phyloP scores from a whole-genome alignment of 37 sponge, comb jelly and placozoan genomes.

The Halichondria panicea region DNA sequence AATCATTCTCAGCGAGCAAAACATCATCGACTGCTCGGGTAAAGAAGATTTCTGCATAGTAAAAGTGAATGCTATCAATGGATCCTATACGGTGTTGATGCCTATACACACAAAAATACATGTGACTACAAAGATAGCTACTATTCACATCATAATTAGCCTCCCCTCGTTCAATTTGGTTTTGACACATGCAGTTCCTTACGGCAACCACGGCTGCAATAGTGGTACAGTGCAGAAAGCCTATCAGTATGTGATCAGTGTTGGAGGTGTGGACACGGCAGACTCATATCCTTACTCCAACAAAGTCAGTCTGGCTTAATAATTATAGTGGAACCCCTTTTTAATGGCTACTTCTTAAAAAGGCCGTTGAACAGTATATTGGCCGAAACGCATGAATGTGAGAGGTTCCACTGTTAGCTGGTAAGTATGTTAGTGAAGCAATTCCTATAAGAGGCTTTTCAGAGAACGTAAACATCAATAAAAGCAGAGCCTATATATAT shows the following conservation, averaged over 20 bases:
- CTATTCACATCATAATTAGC: background rate
- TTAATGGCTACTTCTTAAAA: too few species aligned
- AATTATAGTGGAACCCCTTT: too few species aligned
- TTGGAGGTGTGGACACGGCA: conserved; percentile 72
- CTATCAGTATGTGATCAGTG: conserved; percentile 60
- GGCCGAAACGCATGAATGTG: too few species aligned
- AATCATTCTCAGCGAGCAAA: conserved; percentile 83
- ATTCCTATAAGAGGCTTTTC: too few species aligned
- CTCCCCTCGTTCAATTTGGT: background rate
- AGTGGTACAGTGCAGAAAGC: conserved; percentile 62
- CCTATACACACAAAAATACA: background rate
- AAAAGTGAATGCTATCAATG: background rate
- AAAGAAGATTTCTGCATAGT: background rate
- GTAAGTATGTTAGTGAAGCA: too few species aligned
- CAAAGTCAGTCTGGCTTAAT: conserved; percentile 42
- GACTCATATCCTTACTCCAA: conserved; percentile 56
- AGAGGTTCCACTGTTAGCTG: too few species aligned
- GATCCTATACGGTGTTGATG: background rate
- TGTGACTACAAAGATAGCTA: background rate
- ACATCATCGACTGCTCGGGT: conserved; percentile 91
- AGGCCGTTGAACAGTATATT: too few species aligned
- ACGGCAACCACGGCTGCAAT: conserved; percentile 75
- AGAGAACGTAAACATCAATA: too few species aligned
- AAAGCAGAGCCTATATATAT: too few species aligned
- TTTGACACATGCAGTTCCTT: conserved; percentile 21